These are phyloP conservation scores for Phrynosoma blainvillii DNA, from an alignment of 2,113 vertebrate species.

Conservation along the genomic window DNA sequence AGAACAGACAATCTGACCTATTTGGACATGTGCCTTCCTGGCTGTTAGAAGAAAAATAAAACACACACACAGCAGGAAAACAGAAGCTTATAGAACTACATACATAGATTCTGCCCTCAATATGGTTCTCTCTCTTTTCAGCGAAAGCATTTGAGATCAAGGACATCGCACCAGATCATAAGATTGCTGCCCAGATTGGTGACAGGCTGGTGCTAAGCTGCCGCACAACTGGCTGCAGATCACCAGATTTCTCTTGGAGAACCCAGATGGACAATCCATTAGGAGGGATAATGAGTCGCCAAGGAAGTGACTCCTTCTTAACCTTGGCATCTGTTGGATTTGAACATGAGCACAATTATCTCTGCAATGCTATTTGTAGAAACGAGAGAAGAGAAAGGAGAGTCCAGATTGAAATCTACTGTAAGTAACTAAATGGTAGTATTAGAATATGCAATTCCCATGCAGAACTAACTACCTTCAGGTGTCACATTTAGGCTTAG, in stretches of 20 bases:
- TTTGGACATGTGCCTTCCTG: background rate
- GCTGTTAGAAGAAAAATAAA: background rate
- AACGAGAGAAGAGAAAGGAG: conserved; percentile 54
- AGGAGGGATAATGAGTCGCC: conserved; percentile 46
- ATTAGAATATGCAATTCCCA: background rate
- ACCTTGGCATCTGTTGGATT: conserved; percentile 67
- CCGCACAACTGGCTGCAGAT: conserved; percentile 62
- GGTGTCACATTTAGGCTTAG: background rate
- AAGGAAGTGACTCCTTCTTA: conserved; percentile 58
- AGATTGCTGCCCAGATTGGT: conserved; percentile 65
- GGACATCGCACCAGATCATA: conserved; percentile 48
- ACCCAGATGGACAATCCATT: conserved; percentile 69
- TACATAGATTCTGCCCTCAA: background rate
- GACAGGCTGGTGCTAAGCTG: conserved; percentile 61
- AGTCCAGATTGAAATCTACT: conserved; percentile 72
- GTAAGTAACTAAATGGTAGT: conserved; percentile 69
- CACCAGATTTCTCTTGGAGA: conserved; percentile 77
- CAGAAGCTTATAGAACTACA: background rate
- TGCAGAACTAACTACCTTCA: rapidly evolving
- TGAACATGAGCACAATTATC: conserved; percentile 66
- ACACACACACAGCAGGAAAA: background rate
- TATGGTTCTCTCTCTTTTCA: conserved; percentile 48
- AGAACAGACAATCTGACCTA: background rate
- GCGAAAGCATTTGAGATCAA: conserved; percentile 64
- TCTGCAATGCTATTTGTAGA: conserved; percentile 70